phyloP scores from a whole-genome alignment of 2,797 vertebrate genomes.

The Syngnathus rostellatus region DNA sequence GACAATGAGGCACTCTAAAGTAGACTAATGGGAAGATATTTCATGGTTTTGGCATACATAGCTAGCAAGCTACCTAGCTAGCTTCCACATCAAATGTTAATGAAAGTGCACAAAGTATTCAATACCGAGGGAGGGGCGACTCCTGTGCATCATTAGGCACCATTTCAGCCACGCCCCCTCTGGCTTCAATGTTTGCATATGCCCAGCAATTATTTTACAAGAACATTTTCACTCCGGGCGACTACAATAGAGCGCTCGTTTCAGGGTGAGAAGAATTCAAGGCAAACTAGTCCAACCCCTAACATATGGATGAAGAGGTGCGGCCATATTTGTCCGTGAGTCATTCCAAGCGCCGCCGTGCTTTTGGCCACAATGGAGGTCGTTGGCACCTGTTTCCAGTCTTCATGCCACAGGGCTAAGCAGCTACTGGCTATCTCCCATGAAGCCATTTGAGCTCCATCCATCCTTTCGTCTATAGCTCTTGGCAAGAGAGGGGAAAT shows the following conservation, averaged over 20 bases:
- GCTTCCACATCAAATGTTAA: too few relatives aligned
- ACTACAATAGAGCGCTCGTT: not conserved
- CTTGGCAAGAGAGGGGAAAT: not conserved
- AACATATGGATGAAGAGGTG: not conserved
- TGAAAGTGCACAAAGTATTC: too few relatives aligned
- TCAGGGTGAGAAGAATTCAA: not conserved
- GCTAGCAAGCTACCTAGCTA: too few relatives aligned
- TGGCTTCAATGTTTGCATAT: too few relatives aligned
- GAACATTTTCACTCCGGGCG: too few relatives aligned
- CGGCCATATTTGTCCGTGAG: not conserved
- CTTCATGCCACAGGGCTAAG: conserved; percentile 5
- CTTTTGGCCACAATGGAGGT: not conserved
- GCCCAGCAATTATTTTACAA: too few relatives aligned
- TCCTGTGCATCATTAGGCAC: too few relatives aligned
- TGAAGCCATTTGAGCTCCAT: not conserved
- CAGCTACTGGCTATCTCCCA: conserved; percentile 1
- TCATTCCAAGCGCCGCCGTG: not conserved
- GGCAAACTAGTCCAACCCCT: not conserved
- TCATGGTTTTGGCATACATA: too few relatives aligned
- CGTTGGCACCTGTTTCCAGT: conserved; percentile 6
- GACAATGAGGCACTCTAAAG: too few relatives aligned
- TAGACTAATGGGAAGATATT: too few relatives aligned
- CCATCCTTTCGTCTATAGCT: conserved; percentile 1
- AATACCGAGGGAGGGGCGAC: too few relatives aligned
- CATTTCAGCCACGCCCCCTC: too few relatives aligned